A percentile compares a stretch with the other conserved stretches of the same genome.
Evolutionary conservation across 2,888 invertebrate species (phyloP).

Genomic region (Oscheius sp.): DNA sequence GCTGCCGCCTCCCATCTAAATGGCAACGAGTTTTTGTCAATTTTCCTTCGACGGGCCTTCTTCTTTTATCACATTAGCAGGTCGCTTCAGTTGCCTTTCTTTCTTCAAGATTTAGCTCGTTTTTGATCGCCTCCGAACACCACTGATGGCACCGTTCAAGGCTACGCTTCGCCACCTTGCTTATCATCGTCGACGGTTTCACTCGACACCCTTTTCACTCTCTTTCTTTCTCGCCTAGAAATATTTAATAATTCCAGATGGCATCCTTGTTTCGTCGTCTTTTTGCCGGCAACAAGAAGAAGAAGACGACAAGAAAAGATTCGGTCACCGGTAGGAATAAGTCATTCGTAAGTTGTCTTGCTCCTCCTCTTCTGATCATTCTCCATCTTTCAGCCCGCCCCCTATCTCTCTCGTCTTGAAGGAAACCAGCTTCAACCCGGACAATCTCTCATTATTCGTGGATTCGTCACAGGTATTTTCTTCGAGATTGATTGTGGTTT

Average conservation of each 20-base stretch:
- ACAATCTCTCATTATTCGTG: conserved; percentile 72
- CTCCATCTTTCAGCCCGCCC: conserved; percentile 64
- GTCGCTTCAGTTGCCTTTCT: background rate
- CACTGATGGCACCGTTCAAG: conserved; percentile 6
- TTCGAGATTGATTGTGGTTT: background rate
- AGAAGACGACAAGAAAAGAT: conserved; percentile 67
- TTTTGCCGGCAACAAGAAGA: conserved; percentile 51
- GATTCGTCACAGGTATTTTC: conserved; percentile 63
- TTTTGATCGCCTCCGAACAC: background rate
- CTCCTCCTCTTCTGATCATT: background rate
- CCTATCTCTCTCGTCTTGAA: conserved; percentile 71
- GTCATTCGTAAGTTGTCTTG: conserved; percentile 63
- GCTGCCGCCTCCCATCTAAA: background rate
- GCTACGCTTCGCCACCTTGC: conserved; percentile 7
- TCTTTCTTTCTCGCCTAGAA: conserved; percentile 4
- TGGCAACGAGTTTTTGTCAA: conserved; percentile 17
- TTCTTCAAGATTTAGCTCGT: background rate
- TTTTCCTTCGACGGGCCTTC: conserved; percentile 7
- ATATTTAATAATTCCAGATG: conserved; percentile 42
- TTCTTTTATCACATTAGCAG: conserved; percentile 25
- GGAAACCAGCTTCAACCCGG: conserved; percentile 71
- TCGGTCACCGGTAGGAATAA: conserved; percentile 72
- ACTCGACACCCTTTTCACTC: background rate
- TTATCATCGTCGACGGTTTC: conserved; percentile 1
- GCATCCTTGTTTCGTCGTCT: conserved; percentile 64